Evolutionary conservation across 1,140 invertebrate species (phyloP).

Genomic region (Melitaea cinxia): DNA sequence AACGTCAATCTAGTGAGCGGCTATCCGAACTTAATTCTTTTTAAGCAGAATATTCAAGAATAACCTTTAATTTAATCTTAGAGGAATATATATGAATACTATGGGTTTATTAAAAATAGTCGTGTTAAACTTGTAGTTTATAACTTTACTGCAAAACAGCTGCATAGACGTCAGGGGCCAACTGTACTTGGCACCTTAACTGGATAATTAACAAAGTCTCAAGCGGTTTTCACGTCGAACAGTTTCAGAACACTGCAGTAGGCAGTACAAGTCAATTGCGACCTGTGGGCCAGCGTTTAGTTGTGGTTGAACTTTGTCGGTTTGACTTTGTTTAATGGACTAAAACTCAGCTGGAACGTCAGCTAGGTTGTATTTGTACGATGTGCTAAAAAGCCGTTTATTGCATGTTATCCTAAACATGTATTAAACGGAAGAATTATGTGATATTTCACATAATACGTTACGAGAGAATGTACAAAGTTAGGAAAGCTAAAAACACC

Average conservation of each 20-base stretch:
- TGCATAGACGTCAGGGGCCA: constrained; percentile 21
- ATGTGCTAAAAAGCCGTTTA: no score
- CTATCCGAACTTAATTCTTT: no score
- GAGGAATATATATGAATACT: no score
- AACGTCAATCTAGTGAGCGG: no score
- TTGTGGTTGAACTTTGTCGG: no score
- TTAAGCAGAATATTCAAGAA: no score
- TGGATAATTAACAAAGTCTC: constrained; percentile 27
- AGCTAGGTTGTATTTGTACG: no score
- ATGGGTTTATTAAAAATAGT: not conserved
- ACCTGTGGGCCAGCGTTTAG: no score
- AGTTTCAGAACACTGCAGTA: constrained; percentile 5
- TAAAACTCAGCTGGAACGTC: no score
- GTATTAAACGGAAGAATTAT: constrained; percentile 3
- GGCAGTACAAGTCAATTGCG: constrained; percentile 11
- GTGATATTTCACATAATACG: constrained; percentile 13
- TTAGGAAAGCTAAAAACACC: not conserved
- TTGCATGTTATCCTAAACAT: not conserved
- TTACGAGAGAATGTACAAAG: not conserved
- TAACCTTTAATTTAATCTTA: no score
- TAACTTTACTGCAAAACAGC: constrained; percentile 24
- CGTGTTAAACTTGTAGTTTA: not conserved
- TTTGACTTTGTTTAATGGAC: no score
- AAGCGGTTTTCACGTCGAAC: constrained; percentile 23
- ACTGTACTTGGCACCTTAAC: constrained; percentile 30